Base-by-base conservation (phyloP, 2,113 vertebrate genomes). In the Turdus rufiventris region DNA sequence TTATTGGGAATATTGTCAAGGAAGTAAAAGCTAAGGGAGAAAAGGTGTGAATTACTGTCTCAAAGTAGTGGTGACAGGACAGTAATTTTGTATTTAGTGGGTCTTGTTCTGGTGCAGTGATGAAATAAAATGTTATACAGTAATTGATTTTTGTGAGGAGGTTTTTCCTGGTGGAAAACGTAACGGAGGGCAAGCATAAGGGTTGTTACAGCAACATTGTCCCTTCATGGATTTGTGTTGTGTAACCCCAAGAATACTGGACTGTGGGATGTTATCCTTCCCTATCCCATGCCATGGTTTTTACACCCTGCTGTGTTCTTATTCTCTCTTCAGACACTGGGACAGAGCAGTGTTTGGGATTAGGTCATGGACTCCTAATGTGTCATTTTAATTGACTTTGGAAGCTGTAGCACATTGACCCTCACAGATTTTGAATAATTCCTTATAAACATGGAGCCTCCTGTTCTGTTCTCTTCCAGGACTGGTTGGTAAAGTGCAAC, bases 121-220 rank as follows among this genome's bases (percentile, higher is more conserved):
- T 26, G 47, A 57, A 50, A 63, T 43, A 12, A 42, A 67, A 34
- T 33, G 10, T 23, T 36, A 3, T 0, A 25, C 11, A 61, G 17
- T 2, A 21, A 25, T n/a, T n/a, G 25, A 12, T 34, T 28, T 67
- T n/a, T 28, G 17, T 36, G 36, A 38, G 15, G 2, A 0, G 7
- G 25, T 66, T 65, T 78, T 36, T 11, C 33, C 51, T 67, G 19
- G 2, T 58, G 38, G 48, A 54, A 67, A 10, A 11, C 13, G 3
- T 62, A 17, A 43, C 5, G n/a, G 13, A 71, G 13, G 20, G 23
- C 40, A 56, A 57, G 63, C 6, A 2, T 18, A 8, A 24, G 18
- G 43, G 21, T n/a, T 66, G 4, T 53, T 45, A 10, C 19, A 60
- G 18, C 31, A 47, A 0, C 62, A 4, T 6, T 62, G 31, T 72